These are phyloP conservation scores for Tridacna gigas DNA, from an alignment of 2,888 invertebrate genomes.

Conservation along the genomic window DNA sequence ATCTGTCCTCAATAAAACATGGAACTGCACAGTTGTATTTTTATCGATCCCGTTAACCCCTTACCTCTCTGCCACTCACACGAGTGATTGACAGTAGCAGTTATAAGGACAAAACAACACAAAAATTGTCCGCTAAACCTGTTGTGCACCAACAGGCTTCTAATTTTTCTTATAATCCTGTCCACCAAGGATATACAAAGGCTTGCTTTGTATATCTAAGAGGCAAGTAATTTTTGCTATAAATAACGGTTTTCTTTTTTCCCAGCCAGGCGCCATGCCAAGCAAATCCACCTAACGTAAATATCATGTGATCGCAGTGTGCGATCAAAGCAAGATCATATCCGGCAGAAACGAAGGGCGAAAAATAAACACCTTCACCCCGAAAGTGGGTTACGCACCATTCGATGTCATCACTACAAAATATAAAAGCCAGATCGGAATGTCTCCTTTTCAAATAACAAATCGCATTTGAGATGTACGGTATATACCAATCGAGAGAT, in stretches of 20 bases:
- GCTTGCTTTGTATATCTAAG: too few relatives aligned
- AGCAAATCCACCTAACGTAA: neutral
- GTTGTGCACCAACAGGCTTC: too few relatives aligned
- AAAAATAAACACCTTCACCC: neutral
- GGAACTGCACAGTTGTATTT: too few relatives aligned
- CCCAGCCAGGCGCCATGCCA: slow-evolving; percentile 3
- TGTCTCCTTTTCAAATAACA: neutral
- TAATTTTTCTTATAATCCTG: too few relatives aligned
- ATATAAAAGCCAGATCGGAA: neutral
- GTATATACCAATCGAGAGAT: neutral
- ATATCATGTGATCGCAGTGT: slow-evolving; percentile 13
- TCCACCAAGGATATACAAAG: too few relatives aligned
- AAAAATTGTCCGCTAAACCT: too few relatives aligned
- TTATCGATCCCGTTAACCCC: too few relatives aligned
- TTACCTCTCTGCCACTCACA: too few relatives aligned
- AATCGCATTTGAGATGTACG: neutral
- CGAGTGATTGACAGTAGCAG: too few relatives aligned
- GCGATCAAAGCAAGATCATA: neutral
- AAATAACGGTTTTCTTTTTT: neutral
- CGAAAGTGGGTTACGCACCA: neutral
- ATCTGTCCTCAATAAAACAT: too few relatives aligned
- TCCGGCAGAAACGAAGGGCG: neutral
- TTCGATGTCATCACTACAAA: neutral
- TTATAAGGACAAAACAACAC: too few relatives aligned
- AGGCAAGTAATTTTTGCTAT: too few relatives aligned